Conservation (phyloP, 2,113 vertebrate species). For the Trematomus loennbergii region DNA sequence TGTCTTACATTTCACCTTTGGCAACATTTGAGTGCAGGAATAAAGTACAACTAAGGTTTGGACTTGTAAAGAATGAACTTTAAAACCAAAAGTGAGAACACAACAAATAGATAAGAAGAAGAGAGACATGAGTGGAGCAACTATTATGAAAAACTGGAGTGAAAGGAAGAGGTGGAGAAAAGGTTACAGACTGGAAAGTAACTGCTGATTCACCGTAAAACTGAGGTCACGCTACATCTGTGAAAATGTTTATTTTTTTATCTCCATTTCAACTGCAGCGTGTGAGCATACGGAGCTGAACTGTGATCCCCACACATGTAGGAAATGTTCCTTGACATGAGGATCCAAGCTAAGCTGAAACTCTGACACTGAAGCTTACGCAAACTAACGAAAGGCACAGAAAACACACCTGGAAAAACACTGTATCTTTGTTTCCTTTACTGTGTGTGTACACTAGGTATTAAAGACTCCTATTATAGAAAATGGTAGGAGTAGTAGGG, state of each 20-base stretch:
- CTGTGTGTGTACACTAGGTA: background rate
- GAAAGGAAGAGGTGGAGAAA: conserved; percentile 15
- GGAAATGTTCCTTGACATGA: background rate
- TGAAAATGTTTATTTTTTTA: conserved; percentile 43
- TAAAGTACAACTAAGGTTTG: background rate
- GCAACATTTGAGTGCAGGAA: background rate
- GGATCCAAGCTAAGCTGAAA: background rate
- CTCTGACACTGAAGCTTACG: background rate
- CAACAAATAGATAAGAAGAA: background rate
- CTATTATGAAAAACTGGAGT: background rate
- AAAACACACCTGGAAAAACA: background rate
- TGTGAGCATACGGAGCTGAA: background rate
- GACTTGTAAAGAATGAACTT: too few species aligned
- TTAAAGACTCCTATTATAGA: background rate
- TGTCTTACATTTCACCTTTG: background rate
- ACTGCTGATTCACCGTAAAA: conserved; percentile 7
- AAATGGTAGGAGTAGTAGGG: background rate
- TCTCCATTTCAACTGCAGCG: conserved; percentile 27
- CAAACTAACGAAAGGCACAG: background rate
- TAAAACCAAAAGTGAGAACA: background rate
- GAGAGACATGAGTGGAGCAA: background rate
- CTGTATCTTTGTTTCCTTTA: too few species aligned
- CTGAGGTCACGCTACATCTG: conserved; percentile 46
- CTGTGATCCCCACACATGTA: conserved; percentile 17
- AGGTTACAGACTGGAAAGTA: background rate